Evolutionary conservation across 2,888 invertebrate species (phyloP).

Genomic region (Odontothrips loti): DNA sequence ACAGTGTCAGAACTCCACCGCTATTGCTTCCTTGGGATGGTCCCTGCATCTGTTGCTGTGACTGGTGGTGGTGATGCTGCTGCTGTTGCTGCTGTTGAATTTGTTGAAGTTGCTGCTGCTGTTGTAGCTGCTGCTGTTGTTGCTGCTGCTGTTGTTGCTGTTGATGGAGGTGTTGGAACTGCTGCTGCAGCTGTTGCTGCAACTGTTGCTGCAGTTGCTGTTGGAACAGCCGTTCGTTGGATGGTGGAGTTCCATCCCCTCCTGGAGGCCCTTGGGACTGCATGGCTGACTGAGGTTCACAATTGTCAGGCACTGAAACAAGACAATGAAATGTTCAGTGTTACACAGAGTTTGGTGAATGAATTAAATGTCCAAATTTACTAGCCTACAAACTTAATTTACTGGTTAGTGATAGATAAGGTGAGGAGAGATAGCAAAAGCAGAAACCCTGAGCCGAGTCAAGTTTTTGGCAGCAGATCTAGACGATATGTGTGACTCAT

Average conservation of each 20-base stretch:
- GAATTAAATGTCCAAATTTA: too few species aligned
- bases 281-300: conserved; percentile 30
- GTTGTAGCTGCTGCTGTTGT: conserved; percentile 33
- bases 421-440: too few species aligned
- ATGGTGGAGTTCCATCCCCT: conserved; percentile 45
- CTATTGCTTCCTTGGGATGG: conserved; percentile 38
- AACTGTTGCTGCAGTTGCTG: conserved; percentile 35
- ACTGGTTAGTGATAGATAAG: too few species aligned
- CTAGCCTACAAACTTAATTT: too few species aligned
- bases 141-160: conserved; percentile 36
- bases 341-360: too few species aligned
- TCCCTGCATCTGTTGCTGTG: conserved; percentile 47
- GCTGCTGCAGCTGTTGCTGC: conserved; percentile 33
- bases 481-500: too few species aligned
- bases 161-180: conserved; percentile 34
- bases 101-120: conserved; percentile 36
- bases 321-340: neutral
- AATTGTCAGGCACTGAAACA: conserved; percentile 36
- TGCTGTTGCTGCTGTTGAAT: conserved; percentile 36
- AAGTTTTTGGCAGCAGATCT: too few species aligned
- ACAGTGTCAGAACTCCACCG: conserved; percentile 59
- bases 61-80: conserved; percentile 40
- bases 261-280: conserved; percentile 45
- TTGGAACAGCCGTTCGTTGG: conserved; percentile 43
- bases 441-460: too few species aligned